phyloP scores from a whole-genome alignment of 2,113 vertebrate genomes.

The Ardeotis arabs region DNA sequence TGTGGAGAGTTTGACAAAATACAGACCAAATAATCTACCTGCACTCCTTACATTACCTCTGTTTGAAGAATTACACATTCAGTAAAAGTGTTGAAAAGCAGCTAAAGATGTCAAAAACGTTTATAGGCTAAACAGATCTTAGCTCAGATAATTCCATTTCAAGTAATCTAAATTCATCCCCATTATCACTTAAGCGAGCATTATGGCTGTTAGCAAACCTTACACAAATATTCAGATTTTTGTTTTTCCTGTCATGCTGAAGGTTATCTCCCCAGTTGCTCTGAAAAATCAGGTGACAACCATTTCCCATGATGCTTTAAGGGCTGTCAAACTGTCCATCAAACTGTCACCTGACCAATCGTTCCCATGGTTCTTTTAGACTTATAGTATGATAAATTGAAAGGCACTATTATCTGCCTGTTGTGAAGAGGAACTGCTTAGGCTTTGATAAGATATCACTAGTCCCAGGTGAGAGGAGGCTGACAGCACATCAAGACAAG shows the following conservation, averaged over 20 bases:
- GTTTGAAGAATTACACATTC: conserved; percentile 21
- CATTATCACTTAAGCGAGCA: conserved; percentile 70
- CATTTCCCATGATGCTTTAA: conserved; percentile 96
- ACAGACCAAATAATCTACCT: neutral
- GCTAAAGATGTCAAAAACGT: conserved; percentile 49
- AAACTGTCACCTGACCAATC: conserved; percentile 91
- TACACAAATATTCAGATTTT: conserved; percentile 84
- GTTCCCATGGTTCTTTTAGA: conserved; percentile 90
- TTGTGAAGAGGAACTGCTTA: conserved; percentile 90
- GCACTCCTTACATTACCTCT: neutral
- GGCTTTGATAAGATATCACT: conserved; percentile 99
- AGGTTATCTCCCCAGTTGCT: conserved; percentile 94
- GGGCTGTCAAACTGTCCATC: conserved; percentile 97
- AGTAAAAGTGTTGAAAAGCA: conserved; percentile 26
- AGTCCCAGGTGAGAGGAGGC: conserved; percentile 95
- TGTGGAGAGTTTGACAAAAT: neutral
- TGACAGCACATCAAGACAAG: conserved; percentile 91
- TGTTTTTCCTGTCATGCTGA: conserved; percentile 92
- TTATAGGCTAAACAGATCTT: conserved; percentile 52
- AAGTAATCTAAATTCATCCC: conserved; percentile 67
- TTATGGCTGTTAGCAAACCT: conserved; percentile 66
- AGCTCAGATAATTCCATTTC: conserved; percentile 61
- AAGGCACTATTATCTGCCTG: conserved; percentile 89
- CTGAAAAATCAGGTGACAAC: conserved; percentile 96
- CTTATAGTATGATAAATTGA: conserved; percentile 86